These are phyloP conservation scores for Lasioglossum oenotherae DNA, from an alignment of 2,888 invertebrate species.

Conservation along the genomic window DNA sequence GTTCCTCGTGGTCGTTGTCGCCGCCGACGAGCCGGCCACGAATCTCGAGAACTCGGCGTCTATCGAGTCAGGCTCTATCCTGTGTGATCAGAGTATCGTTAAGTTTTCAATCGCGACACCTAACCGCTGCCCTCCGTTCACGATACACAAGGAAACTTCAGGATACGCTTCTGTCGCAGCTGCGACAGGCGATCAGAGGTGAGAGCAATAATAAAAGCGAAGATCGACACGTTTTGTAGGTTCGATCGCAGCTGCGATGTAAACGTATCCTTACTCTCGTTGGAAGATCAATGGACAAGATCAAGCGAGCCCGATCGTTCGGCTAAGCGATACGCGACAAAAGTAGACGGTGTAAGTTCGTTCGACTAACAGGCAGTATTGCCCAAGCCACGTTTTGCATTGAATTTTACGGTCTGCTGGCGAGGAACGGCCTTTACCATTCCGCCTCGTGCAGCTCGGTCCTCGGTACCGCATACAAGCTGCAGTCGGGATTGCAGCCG, in stretches of 20 bases:
- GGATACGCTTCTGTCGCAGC: neutral
- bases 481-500: constrained; percentile 51
- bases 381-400: constrained; percentile 8
- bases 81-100: constrained; percentile 41
- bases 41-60: constrained; percentile 76
- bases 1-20: constrained; percentile 59
- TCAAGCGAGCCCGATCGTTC: neutral
- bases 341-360: constrained; percentile 4
- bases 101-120: neutral
- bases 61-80: constrained; percentile 77
- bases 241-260: neutral
- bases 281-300: neutral
- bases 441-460: constrained; percentile 69
- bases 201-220: neutral
- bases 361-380: neutral
- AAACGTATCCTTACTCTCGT: neutral
- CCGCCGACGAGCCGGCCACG: constrained; percentile 63
- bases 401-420: constrained; percentile 22
- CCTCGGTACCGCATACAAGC: constrained; percentile 62
- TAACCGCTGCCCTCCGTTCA: too few species aligned
- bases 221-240: neutral
- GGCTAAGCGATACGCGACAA: neutral
- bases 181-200: neutral
- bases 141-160: too few species aligned
- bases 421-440: constrained; percentile 64